Evolutionary conservation across 2,888 invertebrate genomes (phyloP).

Genomic region (Xanthostigma xanthostigma): DNA sequence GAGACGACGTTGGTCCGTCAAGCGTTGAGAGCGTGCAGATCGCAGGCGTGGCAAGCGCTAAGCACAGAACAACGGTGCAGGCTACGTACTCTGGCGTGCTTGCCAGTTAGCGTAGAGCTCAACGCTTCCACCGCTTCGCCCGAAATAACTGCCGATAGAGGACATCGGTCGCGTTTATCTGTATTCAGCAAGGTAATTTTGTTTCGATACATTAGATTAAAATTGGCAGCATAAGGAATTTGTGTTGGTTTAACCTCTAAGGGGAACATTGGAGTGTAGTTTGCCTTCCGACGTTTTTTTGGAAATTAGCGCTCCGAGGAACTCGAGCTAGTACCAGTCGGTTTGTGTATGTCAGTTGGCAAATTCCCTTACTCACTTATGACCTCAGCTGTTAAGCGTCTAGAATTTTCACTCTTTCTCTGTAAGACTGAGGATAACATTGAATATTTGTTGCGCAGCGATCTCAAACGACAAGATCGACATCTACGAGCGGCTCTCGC

Average conservation of each 20-base stretch:
- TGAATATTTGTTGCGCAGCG: neutral
- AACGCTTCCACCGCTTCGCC: conserved; percentile 8
- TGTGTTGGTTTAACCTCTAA: conserved; percentile 18
- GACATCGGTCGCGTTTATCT: too few relatives aligned
- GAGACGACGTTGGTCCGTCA: conserved; percentile 58
- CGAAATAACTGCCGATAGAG: too few relatives aligned
- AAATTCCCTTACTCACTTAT: too few relatives aligned
- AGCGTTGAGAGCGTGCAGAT: conserved; percentile 46
- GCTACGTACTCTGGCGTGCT: conserved; percentile 26
- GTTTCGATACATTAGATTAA: conserved; percentile 17
- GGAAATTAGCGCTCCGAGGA: too few relatives aligned
- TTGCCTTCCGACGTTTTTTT: too few relatives aligned
- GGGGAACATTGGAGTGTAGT: too few relatives aligned
- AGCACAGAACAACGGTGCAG: conserved; percentile 24
- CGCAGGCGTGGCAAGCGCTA: conserved; percentile 48
- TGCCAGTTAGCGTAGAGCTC: conserved; percentile 28
- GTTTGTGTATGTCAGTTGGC: too few relatives aligned
- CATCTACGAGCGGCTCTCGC: conserved; percentile 20
- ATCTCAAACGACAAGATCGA: too few relatives aligned
- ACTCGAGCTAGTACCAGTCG: too few relatives aligned
- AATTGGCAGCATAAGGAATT: conserved; percentile 8
- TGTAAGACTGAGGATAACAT: too few relatives aligned
- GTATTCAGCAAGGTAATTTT: conserved; percentile 3
- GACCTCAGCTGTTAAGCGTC: too few relatives aligned
- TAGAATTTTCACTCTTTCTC: too few relatives aligned